Evolutionary conservation across 2,113 vertebrate species (phyloP).

Genomic region (Microcebus murinus): DNA sequence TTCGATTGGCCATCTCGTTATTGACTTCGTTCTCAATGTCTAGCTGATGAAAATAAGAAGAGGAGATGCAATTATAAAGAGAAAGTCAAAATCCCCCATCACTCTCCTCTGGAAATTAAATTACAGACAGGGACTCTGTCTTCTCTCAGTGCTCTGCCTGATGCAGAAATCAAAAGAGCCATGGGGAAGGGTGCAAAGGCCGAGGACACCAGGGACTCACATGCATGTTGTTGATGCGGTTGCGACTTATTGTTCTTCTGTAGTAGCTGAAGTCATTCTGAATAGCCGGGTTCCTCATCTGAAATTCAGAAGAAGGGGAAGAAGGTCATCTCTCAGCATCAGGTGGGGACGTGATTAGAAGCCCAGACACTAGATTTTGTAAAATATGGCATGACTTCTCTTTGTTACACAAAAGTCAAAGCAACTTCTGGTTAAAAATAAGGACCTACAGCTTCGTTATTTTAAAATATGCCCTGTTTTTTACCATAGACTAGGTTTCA

Average conservation of each 20-base stretch:
- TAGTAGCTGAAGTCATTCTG: constrained; percentile 99
- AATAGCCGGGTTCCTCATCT: constrained; percentile 99
- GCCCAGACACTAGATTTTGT: too few relatives aligned
- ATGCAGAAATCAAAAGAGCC: neutral
- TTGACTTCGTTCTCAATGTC: constrained; percentile 99
- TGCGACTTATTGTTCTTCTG: constrained; percentile 96
- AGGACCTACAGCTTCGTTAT: neutral
- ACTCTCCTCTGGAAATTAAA: neutral
- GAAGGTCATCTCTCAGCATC: neutral
- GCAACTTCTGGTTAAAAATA: neutral
- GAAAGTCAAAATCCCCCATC: neutral
- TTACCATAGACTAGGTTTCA: neutral
- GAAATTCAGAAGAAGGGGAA: constrained; percentile 33
- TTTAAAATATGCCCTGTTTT: neutral
- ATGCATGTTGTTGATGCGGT: constrained; percentile 98
- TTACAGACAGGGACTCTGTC: neutral
- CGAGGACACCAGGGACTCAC: constrained; percentile 86
- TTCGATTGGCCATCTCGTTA: constrained; percentile 99
- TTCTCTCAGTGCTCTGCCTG: neutral
- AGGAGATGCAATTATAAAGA: constrained; percentile 49
- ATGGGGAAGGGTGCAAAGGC: accelerated
- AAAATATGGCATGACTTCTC: neutral
- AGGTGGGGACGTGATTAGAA: accelerated
- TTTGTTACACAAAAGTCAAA: neutral
- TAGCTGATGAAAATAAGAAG: constrained; percentile 86